Percentiles rank a stretch among this genome's conserved stretches.
Conservation (phyloP, 2,113 vertebrate genomes). For the Spea bombifrons region DNA sequence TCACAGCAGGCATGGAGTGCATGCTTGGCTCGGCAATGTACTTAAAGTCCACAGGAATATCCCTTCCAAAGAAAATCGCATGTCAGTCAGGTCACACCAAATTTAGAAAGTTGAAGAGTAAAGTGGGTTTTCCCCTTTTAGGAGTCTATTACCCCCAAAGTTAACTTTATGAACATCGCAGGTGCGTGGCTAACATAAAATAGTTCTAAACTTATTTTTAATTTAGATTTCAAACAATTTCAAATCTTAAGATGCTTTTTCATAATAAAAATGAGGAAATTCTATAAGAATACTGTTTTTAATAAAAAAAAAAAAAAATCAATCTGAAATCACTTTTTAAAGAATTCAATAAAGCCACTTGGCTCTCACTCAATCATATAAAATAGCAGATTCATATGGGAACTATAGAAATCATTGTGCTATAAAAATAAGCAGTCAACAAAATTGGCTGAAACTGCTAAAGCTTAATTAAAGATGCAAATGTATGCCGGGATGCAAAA, state of each 20-base stretch:
- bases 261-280: too few relatives aligned
- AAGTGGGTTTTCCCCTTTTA: too few relatives aligned
- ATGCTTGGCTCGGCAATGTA: constrained; percentile 98
- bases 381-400: background rate
- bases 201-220: background rate
- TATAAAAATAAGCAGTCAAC: background rate
- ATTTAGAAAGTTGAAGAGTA: background rate
- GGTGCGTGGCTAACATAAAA: background rate
- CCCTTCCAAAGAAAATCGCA: constrained; percentile 73
- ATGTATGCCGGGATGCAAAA: background rate
- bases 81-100: constrained; percentile 8
- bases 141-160: too few relatives aligned
- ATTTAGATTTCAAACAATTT: too few relatives aligned
- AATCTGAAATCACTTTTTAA: too few relatives aligned
- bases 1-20: constrained; percentile 99
- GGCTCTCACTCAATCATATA: too few relatives aligned
- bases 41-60: constrained; percentile 99
- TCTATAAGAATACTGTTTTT: too few relatives aligned
- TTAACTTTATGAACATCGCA: too few relatives aligned
- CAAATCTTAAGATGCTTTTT: too few relatives aligned
- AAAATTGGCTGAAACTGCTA: constrained; percentile 12
- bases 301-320: too few relatives aligned
- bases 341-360: too few relatives aligned
- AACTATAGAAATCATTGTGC: background rate
- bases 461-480: constrained; percentile 16